Evolutionary conservation across 2,113 vertebrate genomes (phyloP).

Genomic region (Stegostoma tigrinum): DNA sequence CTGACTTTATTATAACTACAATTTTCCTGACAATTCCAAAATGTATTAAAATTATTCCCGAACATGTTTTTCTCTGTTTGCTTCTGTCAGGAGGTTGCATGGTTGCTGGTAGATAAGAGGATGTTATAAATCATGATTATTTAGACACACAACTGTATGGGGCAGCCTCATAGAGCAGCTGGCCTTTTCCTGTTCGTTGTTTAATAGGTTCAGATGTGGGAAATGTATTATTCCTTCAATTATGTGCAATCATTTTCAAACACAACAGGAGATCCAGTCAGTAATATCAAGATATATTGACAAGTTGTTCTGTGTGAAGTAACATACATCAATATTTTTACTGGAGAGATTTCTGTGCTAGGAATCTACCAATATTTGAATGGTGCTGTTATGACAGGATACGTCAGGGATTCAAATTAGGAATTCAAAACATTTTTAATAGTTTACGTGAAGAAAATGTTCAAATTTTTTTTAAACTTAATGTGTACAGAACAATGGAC

Average conservation of each 20-base stretch:
- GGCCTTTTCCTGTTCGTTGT: background rate
- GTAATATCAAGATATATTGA: background rate
- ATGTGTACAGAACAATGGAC: background rate
- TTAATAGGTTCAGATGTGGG: background rate
- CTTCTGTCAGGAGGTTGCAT: background rate
- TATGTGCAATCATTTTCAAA: background rate
- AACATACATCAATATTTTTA: background rate
- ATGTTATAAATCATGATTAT: background rate
- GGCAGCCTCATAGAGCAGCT: background rate
- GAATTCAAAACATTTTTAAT: background rate
- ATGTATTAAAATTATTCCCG: background rate
- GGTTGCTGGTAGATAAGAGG: background rate
- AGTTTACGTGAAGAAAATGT: background rate
- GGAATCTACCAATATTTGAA: background rate
- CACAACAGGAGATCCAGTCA: background rate
- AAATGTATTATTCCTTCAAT: background rate
- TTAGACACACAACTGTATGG: background rate
- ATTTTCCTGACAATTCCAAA: background rate
- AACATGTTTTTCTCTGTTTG: background rate
- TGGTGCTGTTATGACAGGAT: background rate
- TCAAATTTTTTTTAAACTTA: background rate
- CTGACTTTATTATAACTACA: background rate
- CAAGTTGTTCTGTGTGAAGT: background rate
- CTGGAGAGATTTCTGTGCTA: background rate
- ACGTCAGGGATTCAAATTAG: background rate